Conservation (phyloP, 2,888 invertebrate genomes). For the Rotaria sp. region DNA sequence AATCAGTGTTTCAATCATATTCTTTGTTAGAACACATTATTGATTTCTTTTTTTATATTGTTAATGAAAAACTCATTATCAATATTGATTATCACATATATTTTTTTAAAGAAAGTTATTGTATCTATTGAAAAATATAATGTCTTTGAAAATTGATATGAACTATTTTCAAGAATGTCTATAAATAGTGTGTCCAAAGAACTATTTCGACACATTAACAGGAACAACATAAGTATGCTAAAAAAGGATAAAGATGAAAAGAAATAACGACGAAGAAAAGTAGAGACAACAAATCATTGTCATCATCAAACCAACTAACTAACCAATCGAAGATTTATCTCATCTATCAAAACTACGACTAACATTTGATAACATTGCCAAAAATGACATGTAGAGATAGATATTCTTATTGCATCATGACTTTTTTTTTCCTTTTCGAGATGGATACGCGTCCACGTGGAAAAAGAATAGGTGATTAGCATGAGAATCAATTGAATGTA, state of each 20-base stretch:
- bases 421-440: neutral
- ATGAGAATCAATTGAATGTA: neutral
- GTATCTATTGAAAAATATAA: neutral
- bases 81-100: too few species aligned
- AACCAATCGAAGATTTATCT: neutral
- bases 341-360: neutral
- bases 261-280: neutral
- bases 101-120: neutral
- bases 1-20: too few species aligned
- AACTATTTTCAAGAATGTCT: constrained; percentile 14
- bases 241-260: neutral
- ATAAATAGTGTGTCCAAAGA: constrained; percentile 12
- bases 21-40: too few species aligned
- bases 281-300: constrained; percentile 1
- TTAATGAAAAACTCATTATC: too few species aligned
- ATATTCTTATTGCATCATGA: constrained; percentile 11
- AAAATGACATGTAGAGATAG: neutral
- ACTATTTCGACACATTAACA: constrained; percentile 14
- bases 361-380: neutral
- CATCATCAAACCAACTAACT: neutral
- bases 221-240: neutral
- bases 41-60: too few species aligned
- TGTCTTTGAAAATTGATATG: neutral
- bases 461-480: neutral
- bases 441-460: neutral